A percentile compares a stretch with the other conserved stretches of the same genome.
phyloP scores from a whole-genome alignment of 2,888 invertebrate genomes.

The Netelia inedita region DNA sequence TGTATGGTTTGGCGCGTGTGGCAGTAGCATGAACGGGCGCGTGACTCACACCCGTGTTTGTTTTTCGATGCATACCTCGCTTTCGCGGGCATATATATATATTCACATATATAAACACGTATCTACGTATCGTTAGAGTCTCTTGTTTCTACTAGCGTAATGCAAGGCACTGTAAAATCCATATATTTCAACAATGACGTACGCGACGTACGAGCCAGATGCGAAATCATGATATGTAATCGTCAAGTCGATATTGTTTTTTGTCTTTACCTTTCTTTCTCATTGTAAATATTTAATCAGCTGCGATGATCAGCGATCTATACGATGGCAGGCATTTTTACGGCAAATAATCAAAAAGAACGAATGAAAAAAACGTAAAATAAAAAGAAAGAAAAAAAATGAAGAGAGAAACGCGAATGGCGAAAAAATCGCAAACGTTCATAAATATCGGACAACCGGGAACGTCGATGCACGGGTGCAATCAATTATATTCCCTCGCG shows the following conservation, averaged over 20 bases:
- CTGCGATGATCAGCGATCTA: background rate
- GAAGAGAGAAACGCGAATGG: constrained; percentile 2
- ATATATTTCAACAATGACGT: constrained; percentile 52
- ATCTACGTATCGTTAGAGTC: constrained; percentile 11
- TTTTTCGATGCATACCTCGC: constrained; percentile 45
- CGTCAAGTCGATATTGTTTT: constrained; percentile 22
- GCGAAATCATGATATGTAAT: constrained; percentile 27
- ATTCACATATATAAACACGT: background rate
- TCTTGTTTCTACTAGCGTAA: constrained; percentile 32
- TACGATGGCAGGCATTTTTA: constrained; percentile 20
- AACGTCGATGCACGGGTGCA: constrained; percentile 55
- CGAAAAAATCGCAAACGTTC: constrained; percentile 32
- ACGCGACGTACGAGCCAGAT: constrained; percentile 1
- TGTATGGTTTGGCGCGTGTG: constrained; percentile 71
- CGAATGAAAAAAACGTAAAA: constrained; percentile 33
- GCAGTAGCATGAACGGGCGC: constrained; percentile 40
- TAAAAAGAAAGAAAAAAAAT: constrained; percentile 18
- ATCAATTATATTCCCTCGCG: constrained; percentile 67
- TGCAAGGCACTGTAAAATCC: constrained; percentile 26
- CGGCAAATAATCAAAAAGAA: constrained; percentile 28
- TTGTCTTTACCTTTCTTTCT: background rate
- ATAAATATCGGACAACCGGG: constrained; percentile 64
- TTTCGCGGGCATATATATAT: constrained; percentile 16
- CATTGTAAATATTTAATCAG: background rate
- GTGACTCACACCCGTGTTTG: constrained; percentile 21